Conservation (phyloP, 2,113 vertebrate genomes). For the Vombatus ursinus region DNA sequence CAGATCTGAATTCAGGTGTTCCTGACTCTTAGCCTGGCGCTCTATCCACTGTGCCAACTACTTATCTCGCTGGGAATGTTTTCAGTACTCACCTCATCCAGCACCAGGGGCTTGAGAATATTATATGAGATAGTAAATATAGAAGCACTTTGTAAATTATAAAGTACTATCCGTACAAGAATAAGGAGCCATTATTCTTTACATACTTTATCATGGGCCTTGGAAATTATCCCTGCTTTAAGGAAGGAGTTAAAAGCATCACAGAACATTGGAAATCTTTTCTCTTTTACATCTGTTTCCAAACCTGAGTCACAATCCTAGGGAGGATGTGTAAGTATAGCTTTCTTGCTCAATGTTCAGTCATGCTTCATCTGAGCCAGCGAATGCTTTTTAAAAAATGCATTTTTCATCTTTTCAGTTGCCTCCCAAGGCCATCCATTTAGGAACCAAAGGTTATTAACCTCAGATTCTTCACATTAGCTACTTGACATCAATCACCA, state of each 20-base stretch:
- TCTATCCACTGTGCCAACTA: not conserved
- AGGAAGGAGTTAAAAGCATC: conserved; percentile 3
- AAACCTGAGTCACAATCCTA: conserved; percentile 2
- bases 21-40: not conserved
- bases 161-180: not conserved
- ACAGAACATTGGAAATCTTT: not conserved
- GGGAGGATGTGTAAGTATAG: conserved; percentile 68
- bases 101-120: not conserved
- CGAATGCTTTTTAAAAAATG: conserved; percentile 26
- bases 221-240: conserved; percentile 32
- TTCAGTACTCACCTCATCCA: not conserved
- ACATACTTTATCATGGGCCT: not conserved
- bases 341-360: conserved; percentile 68
- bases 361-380: conserved; percentile 45
- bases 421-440: conserved; percentile 32
- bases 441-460: conserved; percentile 28
- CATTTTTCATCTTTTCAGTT: conserved; percentile 27
- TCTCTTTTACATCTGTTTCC: conserved; percentile 3
- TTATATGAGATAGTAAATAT: not conserved
- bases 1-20: not conserved
- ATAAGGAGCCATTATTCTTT: not conserved
- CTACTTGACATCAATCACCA: not conserved
- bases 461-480: not conserved
- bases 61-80: not conserved
- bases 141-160: conserved; percentile 60